Conservation (phyloP, 2,888 invertebrate genomes). For the Phoronis australis region DNA sequence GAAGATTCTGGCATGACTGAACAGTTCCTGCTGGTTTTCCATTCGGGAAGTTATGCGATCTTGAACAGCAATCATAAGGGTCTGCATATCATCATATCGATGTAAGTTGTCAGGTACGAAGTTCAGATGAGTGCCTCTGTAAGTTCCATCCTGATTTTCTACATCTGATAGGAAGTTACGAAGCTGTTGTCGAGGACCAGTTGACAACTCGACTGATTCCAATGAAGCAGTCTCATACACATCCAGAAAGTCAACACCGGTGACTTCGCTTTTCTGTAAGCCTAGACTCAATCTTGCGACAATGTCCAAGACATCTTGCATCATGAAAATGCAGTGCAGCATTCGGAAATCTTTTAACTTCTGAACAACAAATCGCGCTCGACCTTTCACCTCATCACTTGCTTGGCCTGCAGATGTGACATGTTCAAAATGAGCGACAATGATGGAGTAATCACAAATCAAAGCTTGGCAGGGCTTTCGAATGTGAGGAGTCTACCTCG, state of each 20-base stretch:
- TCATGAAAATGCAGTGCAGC: not conserved
- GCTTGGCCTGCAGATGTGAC: not conserved
- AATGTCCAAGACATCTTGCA: not conserved
- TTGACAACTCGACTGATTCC: not conserved
- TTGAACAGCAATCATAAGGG: not conserved
- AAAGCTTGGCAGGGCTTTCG: not conserved
- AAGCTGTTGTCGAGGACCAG: not conserved
- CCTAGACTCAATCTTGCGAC: not conserved
- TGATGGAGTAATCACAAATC: not conserved
- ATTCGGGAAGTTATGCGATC: not conserved
- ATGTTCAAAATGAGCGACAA: constrained; percentile 1
- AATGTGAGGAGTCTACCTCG: constrained; percentile 16
- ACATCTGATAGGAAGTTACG: not conserved
- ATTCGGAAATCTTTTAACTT: not conserved
- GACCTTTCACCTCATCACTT: not conserved
- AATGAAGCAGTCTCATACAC: not conserved
- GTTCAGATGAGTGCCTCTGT: not conserved
- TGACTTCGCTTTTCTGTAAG: not conserved
- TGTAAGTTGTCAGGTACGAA: not conserved
- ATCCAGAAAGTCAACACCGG: not conserved
- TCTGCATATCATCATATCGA: not conserved
- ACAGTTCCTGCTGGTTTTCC: not conserved
- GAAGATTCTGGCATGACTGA: not conserved
- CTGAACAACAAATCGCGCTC: not conserved
- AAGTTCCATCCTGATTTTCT: not conserved